Conservation (phyloP, 2,797 vertebrate species). For the Notolepis coatsorum region DNA sequence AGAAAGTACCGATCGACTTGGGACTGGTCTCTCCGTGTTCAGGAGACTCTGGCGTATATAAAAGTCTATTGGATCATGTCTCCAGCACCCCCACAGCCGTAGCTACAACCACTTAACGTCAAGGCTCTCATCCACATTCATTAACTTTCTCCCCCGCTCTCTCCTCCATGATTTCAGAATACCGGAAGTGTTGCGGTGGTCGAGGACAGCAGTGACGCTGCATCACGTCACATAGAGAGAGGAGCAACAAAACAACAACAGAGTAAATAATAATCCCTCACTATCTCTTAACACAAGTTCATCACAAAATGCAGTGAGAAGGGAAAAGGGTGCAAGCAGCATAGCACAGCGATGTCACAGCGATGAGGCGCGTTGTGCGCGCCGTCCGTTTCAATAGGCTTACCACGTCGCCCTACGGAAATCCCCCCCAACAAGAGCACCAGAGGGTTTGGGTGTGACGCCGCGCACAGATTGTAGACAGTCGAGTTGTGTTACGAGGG, state of each 20-base stretch:
- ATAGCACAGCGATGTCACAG: constrained; percentile 40
- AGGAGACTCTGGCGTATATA: no score
- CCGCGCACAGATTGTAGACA: constrained; percentile 45
- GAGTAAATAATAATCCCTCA: background rate
- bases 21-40: no score
- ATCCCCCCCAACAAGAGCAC: constrained; percentile 52
- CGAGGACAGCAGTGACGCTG: background rate
- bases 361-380: no score
- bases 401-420: constrained; percentile 89
- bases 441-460: constrained; percentile 63
- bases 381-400: constrained; percentile 65
- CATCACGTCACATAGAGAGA: constrained; percentile 27
- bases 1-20: no score
- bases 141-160: no score
- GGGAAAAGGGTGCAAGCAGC: constrained; percentile 39
- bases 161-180: no score
- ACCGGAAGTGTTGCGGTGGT: constrained; percentile 12
- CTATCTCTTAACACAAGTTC: background rate
- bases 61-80: no score
- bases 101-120: no score
- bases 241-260: background rate
- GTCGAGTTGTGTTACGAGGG: constrained; percentile 43
- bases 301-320: constrained; percentile 30
- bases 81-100: no score
- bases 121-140: no score